A percentile compares a stretch with the other conserved stretches of the same genome.
These are phyloP conservation scores for Eidolon dupreanum DNA, from an alignment of 2,797 vertebrate genomes.

Conservation along the genomic window DNA sequence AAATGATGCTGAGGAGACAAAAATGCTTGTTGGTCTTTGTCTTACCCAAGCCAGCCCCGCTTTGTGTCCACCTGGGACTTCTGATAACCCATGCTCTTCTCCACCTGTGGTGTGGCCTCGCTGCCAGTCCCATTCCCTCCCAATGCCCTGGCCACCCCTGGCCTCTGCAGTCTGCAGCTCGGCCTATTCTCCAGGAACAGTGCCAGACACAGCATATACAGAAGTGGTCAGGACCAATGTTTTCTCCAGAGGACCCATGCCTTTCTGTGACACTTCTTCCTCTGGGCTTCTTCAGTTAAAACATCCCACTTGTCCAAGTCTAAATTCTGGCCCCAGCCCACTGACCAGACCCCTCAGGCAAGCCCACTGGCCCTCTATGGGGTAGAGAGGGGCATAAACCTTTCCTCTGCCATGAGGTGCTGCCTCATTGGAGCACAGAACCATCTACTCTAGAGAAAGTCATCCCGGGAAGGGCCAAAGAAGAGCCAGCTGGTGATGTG, in stretches of 20 bases:
- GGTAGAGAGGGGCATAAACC: not conserved
- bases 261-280: not conserved
- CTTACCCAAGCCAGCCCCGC: not conserved
- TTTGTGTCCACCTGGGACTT: not conserved
- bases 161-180: not conserved
- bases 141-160: not conserved
- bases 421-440: not conserved
- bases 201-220: not conserved
- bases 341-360: not conserved
- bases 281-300: not conserved
- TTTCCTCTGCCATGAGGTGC: not conserved
- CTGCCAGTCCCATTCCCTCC: not conserved
- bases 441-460: not conserved
- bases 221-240: not conserved
- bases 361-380: not conserved
- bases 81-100: not conserved
- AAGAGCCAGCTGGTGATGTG: not conserved
- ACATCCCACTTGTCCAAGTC: not conserved
- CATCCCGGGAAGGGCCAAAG: not conserved
- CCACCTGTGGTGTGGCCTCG: accelerated
- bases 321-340: not conserved
- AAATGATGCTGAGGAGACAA: not conserved
- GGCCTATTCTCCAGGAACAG: not conserved
- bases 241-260: not conserved
- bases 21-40: not conserved